phyloP scores from a whole-genome alignment of 2,113 vertebrate genomes.

The Ursus arctos region DNA sequence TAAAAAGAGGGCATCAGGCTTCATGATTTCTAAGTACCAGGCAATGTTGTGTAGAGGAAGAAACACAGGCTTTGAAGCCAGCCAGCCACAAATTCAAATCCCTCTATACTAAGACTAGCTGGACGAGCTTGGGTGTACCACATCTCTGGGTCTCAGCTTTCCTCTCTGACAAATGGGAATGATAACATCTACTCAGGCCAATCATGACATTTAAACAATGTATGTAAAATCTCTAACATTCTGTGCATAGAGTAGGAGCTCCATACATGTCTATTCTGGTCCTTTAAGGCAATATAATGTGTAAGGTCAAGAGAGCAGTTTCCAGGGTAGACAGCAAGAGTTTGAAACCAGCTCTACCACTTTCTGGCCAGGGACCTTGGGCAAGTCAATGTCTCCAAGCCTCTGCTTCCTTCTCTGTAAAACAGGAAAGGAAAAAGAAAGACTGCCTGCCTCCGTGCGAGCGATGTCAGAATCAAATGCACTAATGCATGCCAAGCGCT shows the following conservation, averaged over 20 bases:
- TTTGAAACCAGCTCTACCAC: neutral
- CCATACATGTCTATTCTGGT: neutral
- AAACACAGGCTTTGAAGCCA: neutral
- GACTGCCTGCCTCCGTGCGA: neutral
- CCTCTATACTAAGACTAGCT: too few relatives aligned
- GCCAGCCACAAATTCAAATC: neutral
- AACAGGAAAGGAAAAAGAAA: neutral
- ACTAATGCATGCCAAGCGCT: neutral
- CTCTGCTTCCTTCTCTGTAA: neutral
- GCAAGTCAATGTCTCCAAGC: neutral
- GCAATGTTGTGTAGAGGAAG: neutral
- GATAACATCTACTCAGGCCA: neutral
- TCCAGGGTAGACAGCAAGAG: neutral
- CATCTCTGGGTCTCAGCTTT: neutral
- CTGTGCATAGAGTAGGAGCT: too few relatives aligned
- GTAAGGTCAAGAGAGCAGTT: neutral
- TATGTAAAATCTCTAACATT: neutral
- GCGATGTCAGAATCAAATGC: neutral
- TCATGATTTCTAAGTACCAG: neutral
- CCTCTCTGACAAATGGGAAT: neutral
- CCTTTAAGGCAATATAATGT: neutral
- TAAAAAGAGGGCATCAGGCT: neutral
- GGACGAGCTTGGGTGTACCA: fast-evolving
- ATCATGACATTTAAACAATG: neutral
- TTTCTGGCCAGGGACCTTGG: neutral